Evolutionary conservation across 2,888 invertebrate species (phyloP).

Genomic region (Eumacrocentrus americanus): DNA sequence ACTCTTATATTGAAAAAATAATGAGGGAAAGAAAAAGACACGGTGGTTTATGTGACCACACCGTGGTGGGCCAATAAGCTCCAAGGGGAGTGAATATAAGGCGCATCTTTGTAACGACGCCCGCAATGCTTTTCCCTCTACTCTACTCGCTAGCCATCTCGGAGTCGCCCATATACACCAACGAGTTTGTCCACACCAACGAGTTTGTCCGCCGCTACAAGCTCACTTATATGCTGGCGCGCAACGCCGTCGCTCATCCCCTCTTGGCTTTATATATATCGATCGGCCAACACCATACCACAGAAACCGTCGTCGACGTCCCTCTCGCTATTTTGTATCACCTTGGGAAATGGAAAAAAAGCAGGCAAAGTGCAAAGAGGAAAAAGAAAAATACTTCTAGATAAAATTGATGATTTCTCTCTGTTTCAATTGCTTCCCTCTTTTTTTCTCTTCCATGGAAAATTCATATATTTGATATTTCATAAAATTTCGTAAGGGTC

Average conservation of each 20-base stretch:
- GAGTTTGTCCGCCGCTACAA: not conserved
- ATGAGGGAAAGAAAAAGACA: too few species aligned
- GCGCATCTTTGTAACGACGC: too few species aligned
- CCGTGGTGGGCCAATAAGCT: too few species aligned
- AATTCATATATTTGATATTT: too few species aligned
- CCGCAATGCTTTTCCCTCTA: too few species aligned
- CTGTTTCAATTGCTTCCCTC: not conserved
- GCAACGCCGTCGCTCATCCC: conserved; percentile 22
- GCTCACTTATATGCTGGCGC: not conserved
- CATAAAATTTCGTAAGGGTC: too few species aligned
- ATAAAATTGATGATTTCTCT: conserved; percentile 3
- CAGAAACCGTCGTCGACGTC: conserved; percentile 1
- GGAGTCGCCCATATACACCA: not conserved
- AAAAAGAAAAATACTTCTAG: not conserved
- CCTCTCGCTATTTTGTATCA: conserved; percentile 21
- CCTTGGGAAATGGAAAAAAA: conserved; percentile 15
- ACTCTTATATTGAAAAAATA: too few species aligned
- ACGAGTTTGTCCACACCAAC: conserved; percentile 10
- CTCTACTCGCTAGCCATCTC: too few species aligned
- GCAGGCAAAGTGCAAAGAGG: too few species aligned
- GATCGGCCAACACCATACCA: conserved; percentile 21
- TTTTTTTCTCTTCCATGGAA: conserved; percentile 12
- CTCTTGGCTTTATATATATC: conserved; percentile 9
- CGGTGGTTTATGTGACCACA: too few species aligned
- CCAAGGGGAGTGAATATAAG: too few species aligned